Evolutionary conservation across 2,888 invertebrate species (phyloP), one percentile per base, ranked within the genome.

Genomic region (Lamellibrachia columna): DNA sequence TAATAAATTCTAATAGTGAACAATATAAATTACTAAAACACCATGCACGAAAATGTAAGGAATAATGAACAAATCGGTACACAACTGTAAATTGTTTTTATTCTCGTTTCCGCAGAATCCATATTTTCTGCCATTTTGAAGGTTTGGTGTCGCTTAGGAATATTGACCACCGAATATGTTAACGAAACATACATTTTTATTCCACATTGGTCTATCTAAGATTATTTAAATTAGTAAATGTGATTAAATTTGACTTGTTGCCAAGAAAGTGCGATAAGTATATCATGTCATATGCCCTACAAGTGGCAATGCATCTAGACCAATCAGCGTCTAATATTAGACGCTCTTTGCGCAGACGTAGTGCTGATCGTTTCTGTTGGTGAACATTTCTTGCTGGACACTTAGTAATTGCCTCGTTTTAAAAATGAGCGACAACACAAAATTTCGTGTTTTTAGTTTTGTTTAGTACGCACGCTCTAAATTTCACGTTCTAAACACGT

Each of bases 401-500:
- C 15, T 75, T 75, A 75, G 75, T 75, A 75, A 75, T 75, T 75
- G 75, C 75, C 75, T 75, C 75, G n/a, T 75, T 75, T 75, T 75
- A n/a, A 75, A 75, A 11, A 75, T 75, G 75, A 75, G 75, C 75
- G 75, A 75, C 75, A 75, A 75, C 75, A 15, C 75, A 75, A 6
- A 6, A 75, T 15, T 75, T 75, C n/a, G 75, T 75, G 75, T 22
- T 75, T 75, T 75, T 75, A 11, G 9, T 55, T 40, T 55, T 55
- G 0, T 75, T 75, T 22, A 75, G 15, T n/a, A 75, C 22, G 75
- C 2, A 75, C 75, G 75, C n/a, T 75, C 3, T 75, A 75, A 22
- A 75, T 75, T 15, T 75, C 22, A n/a, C 22, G 75, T 75, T n/a
- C 6, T 75, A 6, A 75, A 22, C 6, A 40, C 75, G n/a, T 75